Evolutionary conservation across 2,888 invertebrate species (phyloP).

Genomic region (Stenodema calcarata): DNA sequence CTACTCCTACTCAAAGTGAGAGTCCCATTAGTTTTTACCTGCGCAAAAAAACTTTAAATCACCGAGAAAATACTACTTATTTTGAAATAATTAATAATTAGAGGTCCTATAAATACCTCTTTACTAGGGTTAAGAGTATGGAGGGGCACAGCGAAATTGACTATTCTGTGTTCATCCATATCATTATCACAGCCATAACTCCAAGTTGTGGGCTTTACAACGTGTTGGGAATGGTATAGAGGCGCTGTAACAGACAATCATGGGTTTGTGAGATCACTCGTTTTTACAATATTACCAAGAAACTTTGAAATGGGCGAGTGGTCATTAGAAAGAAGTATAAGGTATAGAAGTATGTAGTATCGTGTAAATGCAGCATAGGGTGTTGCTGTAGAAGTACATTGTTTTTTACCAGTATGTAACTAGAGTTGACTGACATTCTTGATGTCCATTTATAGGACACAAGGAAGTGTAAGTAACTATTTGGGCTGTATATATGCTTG

Average conservation of each 20-base stretch:
- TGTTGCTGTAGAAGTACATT: no score
- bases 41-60: not conserved
- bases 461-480: no score
- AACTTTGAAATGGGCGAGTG: not conserved
- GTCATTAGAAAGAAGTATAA: no score
- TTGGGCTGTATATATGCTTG: no score
- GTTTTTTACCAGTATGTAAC: no score
- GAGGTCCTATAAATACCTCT: not conserved
- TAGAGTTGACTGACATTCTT: not conserved
- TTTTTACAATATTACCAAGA: constrained; percentile 35
- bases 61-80: not conserved
- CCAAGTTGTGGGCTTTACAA: constrained; percentile 81
- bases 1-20: constrained; percentile 55
- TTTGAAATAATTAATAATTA: not conserved
- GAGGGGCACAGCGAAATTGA: constrained; percentile 74
- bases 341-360: no score
- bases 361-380: no score
- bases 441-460: no score
- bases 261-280: not conserved
- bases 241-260: constrained; percentile 69
- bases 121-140: constrained; percentile 50
- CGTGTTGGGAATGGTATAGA: constrained; percentile 81
- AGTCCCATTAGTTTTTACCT: constrained; percentile 58
- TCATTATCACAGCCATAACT: constrained; percentile 67
- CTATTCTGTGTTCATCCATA: constrained; percentile 59